Conservation (phyloP, 2,888 invertebrate species). For the Eupithecia subfuscata region DNA sequence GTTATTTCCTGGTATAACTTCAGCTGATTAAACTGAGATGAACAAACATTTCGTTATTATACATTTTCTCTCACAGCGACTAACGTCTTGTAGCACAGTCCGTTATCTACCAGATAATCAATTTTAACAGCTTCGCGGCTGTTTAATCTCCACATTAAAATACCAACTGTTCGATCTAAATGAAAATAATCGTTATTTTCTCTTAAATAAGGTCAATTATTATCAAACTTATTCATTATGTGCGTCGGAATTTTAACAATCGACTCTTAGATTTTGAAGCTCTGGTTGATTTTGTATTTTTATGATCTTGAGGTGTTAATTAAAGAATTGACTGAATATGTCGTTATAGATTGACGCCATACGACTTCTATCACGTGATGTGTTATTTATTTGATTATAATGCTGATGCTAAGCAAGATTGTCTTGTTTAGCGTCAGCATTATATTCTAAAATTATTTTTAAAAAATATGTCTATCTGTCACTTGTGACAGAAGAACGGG, state of each 20-base stretch:
- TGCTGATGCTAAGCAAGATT: background rate
- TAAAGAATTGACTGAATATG: background rate
- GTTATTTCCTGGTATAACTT: background rate
- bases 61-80: background rate
- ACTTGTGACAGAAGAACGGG: background rate
- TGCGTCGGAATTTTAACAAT: background rate
- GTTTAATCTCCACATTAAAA: constrained; percentile 42
- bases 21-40: background rate
- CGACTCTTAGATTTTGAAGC: background rate
- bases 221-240: background rate
- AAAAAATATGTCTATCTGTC: no score
- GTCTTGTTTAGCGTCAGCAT: no score
- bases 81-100: background rate
- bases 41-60: background rate
- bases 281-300: background rate
- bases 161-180: constrained; percentile 23
- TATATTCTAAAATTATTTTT: no score
- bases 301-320: background rate
- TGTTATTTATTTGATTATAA: background rate
- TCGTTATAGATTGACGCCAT: background rate
- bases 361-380: background rate
- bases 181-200: constrained; percentile 17
- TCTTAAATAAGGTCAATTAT: background rate
- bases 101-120: constrained; percentile 38
- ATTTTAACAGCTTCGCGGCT: constrained; percentile 43